Evolutionary conservation across 2,888 invertebrate genomes (phyloP), one percentile per base, ranked within the genome.

Genomic region (Leptinotarsa rubiginosa): DNA sequence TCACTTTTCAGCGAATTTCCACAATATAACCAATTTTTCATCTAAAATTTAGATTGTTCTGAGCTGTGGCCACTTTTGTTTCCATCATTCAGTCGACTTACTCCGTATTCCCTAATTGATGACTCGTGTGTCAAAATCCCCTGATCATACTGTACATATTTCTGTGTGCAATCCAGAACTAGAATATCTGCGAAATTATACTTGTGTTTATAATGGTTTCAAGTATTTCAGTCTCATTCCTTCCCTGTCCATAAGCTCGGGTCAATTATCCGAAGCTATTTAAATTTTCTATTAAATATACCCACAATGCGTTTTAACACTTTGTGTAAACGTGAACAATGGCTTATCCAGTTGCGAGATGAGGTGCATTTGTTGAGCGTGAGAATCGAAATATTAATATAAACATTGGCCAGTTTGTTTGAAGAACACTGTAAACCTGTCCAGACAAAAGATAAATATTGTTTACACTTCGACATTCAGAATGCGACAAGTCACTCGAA

Each of bases 381-480:
- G 76, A 76, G 76, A 76, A 76, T 73, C 67, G 84, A 84, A 85
- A 83, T 82, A 83, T 83, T 82, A 84, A 84, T 83, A 84, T 82
- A 85, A 84, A 85, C 84, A 84, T 81, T 78, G 81, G 82, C 81
- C 79, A 81, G 84, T 83, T 81, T 81, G 81, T 81, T 85, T 86
- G 84, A 83, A 81, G 82, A 84, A 83, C 82, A 82, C 79, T 80
- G 81, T 80, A 84, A 84, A 84, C 83, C 83, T 83, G 81, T 79
- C 80, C 84, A 85, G 84, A 84, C 85, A 83, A 84, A 84, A 83
- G 85, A 85, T 85, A 85, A 74, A 85, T 84, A 83, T 83, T 85
- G 83, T 86, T 86, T 85, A 83, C 85, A 82, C 82, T 83, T 84
- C 83, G 83, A 84, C 82, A 83, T 83, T 56, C 47, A 56, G 69